phyloP scores from a whole-genome alignment of 2,888 invertebrate species.

The Pandemis corylana region DNA sequence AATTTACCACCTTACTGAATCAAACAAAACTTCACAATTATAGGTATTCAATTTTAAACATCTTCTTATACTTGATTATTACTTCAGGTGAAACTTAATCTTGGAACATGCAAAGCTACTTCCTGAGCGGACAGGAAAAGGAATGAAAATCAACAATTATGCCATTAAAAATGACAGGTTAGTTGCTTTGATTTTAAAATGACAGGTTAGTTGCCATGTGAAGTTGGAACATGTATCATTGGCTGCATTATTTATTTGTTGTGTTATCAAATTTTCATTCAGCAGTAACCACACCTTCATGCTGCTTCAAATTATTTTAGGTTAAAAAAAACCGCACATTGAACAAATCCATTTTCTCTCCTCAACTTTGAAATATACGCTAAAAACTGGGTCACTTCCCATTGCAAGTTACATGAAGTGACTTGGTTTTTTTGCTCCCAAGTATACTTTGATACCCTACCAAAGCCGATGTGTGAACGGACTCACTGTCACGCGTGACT shows the following conservation, averaged over 20 bases:
- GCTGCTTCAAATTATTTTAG: too few species aligned
- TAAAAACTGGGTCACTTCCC: too few species aligned
- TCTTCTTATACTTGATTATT: background rate
- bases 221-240: too few species aligned
- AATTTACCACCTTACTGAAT: slow-evolving; percentile 58
- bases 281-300: too few species aligned
- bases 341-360: too few species aligned
- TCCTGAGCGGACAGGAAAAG: background rate
- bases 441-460: slow-evolving; percentile 64
- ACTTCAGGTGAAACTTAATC: slow-evolving; percentile 11
- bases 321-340: too few species aligned
- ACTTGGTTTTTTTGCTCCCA: too few species aligned
- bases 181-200: background rate
- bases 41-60: background rate
- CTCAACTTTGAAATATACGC: too few species aligned
- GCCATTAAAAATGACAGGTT: background rate
- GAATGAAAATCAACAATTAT: background rate
- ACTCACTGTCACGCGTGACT: slow-evolving; percentile 71
- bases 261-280: too few species aligned
- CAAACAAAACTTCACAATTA: background rate
- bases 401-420: too few species aligned
- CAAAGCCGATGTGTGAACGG: slow-evolving; percentile 80
- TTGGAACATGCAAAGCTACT: background rate
- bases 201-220: background rate
- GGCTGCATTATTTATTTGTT: too few species aligned